Evolutionary conservation across 2,888 invertebrate genomes (phyloP), one percentile per base, ranked within the genome.

Genomic region (Cantharis flavilabris): DNA sequence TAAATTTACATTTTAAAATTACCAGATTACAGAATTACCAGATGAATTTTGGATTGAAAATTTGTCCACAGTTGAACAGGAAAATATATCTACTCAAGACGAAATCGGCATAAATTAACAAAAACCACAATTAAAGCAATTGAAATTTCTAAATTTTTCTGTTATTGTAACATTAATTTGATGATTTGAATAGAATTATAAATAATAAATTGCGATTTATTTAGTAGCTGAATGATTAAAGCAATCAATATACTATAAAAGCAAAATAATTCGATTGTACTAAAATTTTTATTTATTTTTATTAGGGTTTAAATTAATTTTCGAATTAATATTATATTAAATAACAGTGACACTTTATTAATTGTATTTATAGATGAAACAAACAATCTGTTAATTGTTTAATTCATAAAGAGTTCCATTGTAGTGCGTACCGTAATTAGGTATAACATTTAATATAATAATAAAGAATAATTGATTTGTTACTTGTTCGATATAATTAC

Each of bases 301-400:
- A 69, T 71, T 63, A 62, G 71, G 62, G 71, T 67, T 71, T 67
- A 71, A 75, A 71, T 71, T 75, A 71, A 75, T 69, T 76, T 76
- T 63, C 63, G 70, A 65, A 72, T 76, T 76, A 76, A 69, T 76
- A 76, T 72, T 72, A 49, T 49, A 49, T 49, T 76, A 76, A 76
- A 76, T 76, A 76, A 76, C 72, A 64, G 76, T 76, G 76, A 76
- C 72, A 76, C 76, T 76, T 76, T 76, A 72, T 72, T 76, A 76
- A 76, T 76, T 76, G 64, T 72, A 72, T 76, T 76, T 76, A 49
- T 70, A 75, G 75, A 72, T 72, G 76, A 76, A 76, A 71, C 72
- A 76, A 76, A 76, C 72, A 72, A 70, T 76, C 76, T 76, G 76
- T 76, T 76, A 76, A 76, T 76, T 76, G 76, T 69, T 72, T 72